Evolutionary conservation across 2,113 vertebrate genomes (phyloP).

Genomic region (Phalacrocorax pelagicus): DNA sequence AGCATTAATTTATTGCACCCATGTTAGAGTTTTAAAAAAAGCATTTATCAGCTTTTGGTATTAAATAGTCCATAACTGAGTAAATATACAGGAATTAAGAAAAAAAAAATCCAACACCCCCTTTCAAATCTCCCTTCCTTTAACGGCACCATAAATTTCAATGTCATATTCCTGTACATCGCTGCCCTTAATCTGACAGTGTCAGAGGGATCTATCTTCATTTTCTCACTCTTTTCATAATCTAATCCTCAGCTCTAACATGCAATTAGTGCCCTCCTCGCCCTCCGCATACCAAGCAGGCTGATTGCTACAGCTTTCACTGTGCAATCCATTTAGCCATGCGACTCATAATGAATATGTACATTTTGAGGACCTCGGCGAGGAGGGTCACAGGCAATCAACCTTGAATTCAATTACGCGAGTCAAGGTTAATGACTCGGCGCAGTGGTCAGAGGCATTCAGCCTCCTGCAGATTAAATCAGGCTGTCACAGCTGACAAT

Average conservation of each 20-base stretch:
- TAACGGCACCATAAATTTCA: slow-evolving; percentile 84
- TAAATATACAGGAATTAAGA: slow-evolving; percentile 9
- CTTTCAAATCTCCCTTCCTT: slow-evolving; percentile 64
- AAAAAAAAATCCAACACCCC: background rate
- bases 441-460: slow-evolving; percentile 94
- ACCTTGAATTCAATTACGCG: slow-evolving; percentile 99
- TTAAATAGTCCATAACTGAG: background rate
- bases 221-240: slow-evolving; percentile 99
- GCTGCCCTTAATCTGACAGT: slow-evolving; percentile 98
- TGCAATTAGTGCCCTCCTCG: slow-evolving; percentile 98
- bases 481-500: slow-evolving; percentile 90
- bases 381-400: slow-evolving; percentile 99
- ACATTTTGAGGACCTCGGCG: slow-evolving; percentile 92
- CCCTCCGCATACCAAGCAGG: slow-evolving; percentile 86
- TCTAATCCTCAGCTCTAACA: slow-evolving; percentile 98
- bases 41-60: background rate
- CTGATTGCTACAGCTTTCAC: slow-evolving; percentile 92
- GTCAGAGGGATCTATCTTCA: slow-evolving; percentile 98
- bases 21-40: background rate
- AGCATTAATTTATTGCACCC: background rate
- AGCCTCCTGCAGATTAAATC: slow-evolving; percentile 91
- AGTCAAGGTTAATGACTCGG: slow-evolving; percentile 99
- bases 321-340: slow-evolving; percentile 97
- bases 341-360: slow-evolving; percentile 97
- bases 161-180: slow-evolving; percentile 75